Evolutionary conservation across 1,140 invertebrate genomes (phyloP).

Genomic region (Hestina assimilis): DNA sequence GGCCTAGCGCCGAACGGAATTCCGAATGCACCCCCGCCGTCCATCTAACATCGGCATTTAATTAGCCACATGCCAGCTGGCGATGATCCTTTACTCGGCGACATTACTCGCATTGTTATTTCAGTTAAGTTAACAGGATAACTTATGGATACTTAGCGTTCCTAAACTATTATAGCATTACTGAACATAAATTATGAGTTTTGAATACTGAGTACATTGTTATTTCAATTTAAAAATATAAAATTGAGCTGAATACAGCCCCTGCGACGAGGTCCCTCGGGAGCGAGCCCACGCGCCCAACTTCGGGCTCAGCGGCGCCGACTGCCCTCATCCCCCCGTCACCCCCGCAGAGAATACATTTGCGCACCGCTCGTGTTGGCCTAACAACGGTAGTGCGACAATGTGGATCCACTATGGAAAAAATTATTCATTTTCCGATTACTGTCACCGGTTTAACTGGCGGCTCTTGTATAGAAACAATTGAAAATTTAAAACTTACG

Average conservation of each 20-base stretch:
- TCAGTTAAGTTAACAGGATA: conserved; percentile 54
- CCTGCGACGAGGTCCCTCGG: conserved; percentile 54
- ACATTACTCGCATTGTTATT: conserved; percentile 61
- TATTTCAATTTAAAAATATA: conserved; percentile 28
- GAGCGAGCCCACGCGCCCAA: conserved; percentile 72
- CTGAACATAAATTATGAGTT: background rate
- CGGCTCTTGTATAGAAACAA: conserved; percentile 22
- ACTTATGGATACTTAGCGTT: conserved; percentile 45
- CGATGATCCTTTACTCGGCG: conserved; percentile 47
- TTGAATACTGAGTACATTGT: background rate
- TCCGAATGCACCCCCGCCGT: conserved; percentile 53
- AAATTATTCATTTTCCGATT: conserved; percentile 69
- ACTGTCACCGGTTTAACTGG: conserved; percentile 3
- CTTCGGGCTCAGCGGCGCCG: conserved; percentile 67
- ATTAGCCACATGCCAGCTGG: conserved; percentile 69
- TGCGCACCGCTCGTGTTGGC: conserved; percentile 71
- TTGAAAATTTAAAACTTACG: conserved; percentile 41
- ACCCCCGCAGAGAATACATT: conserved; percentile 72
- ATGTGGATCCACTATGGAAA: conserved; percentile 59
- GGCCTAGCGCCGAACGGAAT: conserved; percentile 52
- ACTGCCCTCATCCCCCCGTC: conserved; percentile 41
- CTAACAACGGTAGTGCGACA: conserved; percentile 72
- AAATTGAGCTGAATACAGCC: conserved; percentile 53
- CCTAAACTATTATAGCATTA: background rate
- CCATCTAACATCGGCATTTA: conserved; percentile 67